These are phyloP conservation scores for Macaria notata DNA, from an alignment of 2,888 invertebrate genomes.

Conservation along the genomic window DNA sequence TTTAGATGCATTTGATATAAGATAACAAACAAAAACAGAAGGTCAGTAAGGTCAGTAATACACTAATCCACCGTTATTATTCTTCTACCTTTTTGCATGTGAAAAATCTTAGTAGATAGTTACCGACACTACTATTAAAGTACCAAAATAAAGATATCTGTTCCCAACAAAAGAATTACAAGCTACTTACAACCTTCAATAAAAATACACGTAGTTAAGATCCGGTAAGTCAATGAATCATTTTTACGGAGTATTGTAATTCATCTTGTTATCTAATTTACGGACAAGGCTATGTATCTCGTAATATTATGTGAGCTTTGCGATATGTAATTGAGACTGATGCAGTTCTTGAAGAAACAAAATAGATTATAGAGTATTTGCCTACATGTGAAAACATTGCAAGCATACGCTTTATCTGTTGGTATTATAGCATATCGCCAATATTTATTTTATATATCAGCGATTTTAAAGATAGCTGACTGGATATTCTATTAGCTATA, in stretches of 20 bases:
- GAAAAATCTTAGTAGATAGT: neutral
- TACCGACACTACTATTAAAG: neutral
- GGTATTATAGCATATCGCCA: too few relatives aligned
- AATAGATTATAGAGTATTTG: too few relatives aligned
- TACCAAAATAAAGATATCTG: constrained; percentile 9
- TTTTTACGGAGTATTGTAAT: constrained; percentile 19
- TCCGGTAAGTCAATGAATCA: constrained; percentile 25
- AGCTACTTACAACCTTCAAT: constrained; percentile 23
- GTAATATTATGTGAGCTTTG: constrained; percentile 5
- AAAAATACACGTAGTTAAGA: constrained; percentile 20
- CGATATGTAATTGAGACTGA: neutral
- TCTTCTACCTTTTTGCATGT: neutral
- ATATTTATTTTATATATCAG: too few relatives aligned
- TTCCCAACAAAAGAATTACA: constrained; percentile 18
- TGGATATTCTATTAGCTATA: too few relatives aligned
- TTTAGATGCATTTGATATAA: too few relatives aligned
- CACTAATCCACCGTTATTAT: too few relatives aligned
- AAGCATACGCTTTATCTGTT: too few relatives aligned
- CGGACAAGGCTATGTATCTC: constrained; percentile 9
- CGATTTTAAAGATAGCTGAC: too few relatives aligned
- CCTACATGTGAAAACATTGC: too few relatives aligned
- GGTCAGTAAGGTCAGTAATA: too few relatives aligned
- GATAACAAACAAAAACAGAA: too few relatives aligned
- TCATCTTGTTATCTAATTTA: constrained; percentile 21
- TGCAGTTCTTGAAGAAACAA: neutral